Evolutionary conservation across 2,113 vertebrate genomes (phyloP), one percentile per base, ranked within the genome.

Genomic region (Seriola dumerili): DNA sequence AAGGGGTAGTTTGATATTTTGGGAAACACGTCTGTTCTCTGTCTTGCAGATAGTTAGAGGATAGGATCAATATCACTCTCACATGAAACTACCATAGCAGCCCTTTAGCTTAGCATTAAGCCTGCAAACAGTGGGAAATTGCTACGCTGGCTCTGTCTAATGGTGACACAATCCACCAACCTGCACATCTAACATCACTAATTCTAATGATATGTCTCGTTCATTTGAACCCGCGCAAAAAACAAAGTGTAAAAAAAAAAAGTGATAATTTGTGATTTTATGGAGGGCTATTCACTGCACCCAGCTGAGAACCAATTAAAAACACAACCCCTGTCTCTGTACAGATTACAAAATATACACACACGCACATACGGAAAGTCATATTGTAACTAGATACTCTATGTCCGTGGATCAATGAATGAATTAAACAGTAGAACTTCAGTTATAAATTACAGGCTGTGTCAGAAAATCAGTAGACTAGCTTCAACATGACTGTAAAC

Each of bases 401-500:
- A 59, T 68, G 50, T 81, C 54, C 57, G 67, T 2, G 17, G 63
- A 66, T 84, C 68, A 69, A 72, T 72, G 25, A 5, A 58, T 83
- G 16, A 75, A 59, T 72, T 71, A 34, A 25, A 74, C 34, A 58
- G 46, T 25, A 42, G 32, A 54, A 36, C 16, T 58, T 46, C 3
- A 66, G 64, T 23, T 57, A 29, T 73, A 67, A 67, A 61, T 68
- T 73, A 81, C 58, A 70, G 40, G 16, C 29, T 8, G 8, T 29
- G 58, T 64, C 36, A 75, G 65, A 61, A 75, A 82, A 83, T 50
- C 8, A 2, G 52, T 58, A 5, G 25, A 25, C 2, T 25, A 61
- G 2, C 72, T 68, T 13, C n/a, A 19, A 42, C 25, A 66, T 34
- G 63, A 58, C 32, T 40, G n/a, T 17, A 36, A 65, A 78, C 58